phyloP scores from a whole-genome alignment of 30 jellyfish, hydroid and myxozoan species.

The Turritopsis dohrnii region DNA sequence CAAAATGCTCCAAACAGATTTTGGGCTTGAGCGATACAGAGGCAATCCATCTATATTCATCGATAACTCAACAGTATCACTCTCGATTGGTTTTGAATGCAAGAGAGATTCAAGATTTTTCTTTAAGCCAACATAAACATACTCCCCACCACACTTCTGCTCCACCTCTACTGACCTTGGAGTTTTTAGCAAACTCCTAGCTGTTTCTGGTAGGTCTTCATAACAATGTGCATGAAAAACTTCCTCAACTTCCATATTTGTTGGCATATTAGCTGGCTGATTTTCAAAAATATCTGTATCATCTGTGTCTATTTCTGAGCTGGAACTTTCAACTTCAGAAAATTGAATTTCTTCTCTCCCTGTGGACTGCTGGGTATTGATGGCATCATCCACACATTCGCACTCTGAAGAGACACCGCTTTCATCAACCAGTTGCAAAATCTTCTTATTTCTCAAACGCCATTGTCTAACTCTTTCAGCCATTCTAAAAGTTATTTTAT shows the following conservation, averaged over 20 bases:
- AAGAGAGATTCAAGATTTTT: constrained; percentile 8
- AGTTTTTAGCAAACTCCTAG: constrained; percentile 33
- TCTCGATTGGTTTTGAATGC: not conserved
- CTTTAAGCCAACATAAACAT: constrained; percentile 35
- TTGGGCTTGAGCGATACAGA: constrained; percentile 27
- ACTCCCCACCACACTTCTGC: constrained; percentile 42
- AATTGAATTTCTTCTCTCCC: too few species aligned
- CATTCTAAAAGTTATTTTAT: not conserved
- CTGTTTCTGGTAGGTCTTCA: constrained; percentile 36
- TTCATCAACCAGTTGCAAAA: not conserved
- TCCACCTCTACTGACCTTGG: not conserved
- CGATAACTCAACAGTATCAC: constrained; percentile 14
- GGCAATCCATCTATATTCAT: too few species aligned
- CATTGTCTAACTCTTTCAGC: constrained; percentile 10
- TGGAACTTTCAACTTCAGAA: too few species aligned
- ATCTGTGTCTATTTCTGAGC: too few species aligned
- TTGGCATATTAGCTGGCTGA: not conserved
- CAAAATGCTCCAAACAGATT: constrained; percentile 35
- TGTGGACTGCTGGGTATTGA: too few species aligned
- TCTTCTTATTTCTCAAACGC: not conserved
- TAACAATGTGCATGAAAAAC: constrained; percentile 13
- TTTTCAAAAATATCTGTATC: too few species aligned
- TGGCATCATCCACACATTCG: too few species aligned
- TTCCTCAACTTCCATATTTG: not conserved
- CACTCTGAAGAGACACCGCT: not conserved